Evolutionary conservation across 2,888 invertebrate genomes (phyloP).

Genomic region (Drosophila formosana): DNA sequence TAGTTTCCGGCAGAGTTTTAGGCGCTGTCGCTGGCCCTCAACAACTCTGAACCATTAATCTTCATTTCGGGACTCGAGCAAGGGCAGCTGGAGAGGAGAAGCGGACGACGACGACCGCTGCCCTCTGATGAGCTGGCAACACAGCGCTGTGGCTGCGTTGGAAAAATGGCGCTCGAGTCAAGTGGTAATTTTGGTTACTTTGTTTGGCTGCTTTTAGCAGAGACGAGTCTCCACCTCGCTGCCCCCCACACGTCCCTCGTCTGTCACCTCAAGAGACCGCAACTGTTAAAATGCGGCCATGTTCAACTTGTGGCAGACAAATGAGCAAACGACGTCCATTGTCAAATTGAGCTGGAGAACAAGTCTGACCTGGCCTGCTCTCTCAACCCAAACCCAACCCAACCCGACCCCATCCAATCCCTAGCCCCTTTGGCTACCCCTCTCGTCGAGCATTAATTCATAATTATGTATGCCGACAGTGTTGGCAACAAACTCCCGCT

Average conservation of each 20-base stretch:
- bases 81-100: slow-evolving; percentile 1
- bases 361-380: slow-evolving; percentile 13
- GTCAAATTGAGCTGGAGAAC: slow-evolving; percentile 64
- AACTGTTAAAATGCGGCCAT: slow-evolving; percentile 76
- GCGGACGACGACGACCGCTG: slow-evolving; percentile 51
- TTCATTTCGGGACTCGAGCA: slow-evolving; percentile 72
- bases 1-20: slow-evolving; percentile 73
- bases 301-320: slow-evolving; percentile 73
- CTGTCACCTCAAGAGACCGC: slow-evolving; percentile 35
- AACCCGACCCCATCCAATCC: slow-evolving; percentile 3
- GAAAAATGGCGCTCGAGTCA: slow-evolving; percentile 71
- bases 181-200: slow-evolving; percentile 79
- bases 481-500: slow-evolving; percentile 65
- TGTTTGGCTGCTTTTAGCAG: slow-evolving; percentile 51
- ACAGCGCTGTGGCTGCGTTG: slow-evolving; percentile 43
- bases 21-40: slow-evolving; percentile 48
- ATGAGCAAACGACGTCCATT: slow-evolving; percentile 67
- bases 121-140: slow-evolving; percentile 29
- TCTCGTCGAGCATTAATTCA: slow-evolving; percentile 77
- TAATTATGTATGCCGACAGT: slow-evolving; percentile 83
- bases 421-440: slow-evolving; percentile 30
- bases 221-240: background rate
- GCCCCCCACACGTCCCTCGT: background rate
- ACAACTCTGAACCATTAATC: slow-evolving; percentile 80
- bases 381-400: slow-evolving; percentile 5